Evolutionary conservation across 2,113 vertebrate species (phyloP).

Genomic region (Halcyon senegalensis): DNA sequence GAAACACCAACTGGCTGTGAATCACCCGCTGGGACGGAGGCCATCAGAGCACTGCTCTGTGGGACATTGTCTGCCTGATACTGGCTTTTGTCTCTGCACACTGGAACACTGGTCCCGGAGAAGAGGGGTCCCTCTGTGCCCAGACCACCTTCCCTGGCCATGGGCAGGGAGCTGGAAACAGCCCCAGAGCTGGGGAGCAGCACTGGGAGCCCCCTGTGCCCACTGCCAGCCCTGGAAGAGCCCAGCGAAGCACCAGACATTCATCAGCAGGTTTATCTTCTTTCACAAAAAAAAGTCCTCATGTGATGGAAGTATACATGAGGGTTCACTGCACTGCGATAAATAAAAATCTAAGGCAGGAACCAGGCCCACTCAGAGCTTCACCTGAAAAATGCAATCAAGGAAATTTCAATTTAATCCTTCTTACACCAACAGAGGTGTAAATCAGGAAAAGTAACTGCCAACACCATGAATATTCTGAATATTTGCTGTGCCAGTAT

Average conservation of each 20-base stretch:
- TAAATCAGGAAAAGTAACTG: not conserved
- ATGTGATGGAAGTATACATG: fast-evolving
- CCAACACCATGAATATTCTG: not conserved
- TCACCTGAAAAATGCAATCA: not conserved
- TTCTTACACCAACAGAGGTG: not conserved
- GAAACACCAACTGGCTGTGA: not conserved
- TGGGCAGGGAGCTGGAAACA: not conserved
- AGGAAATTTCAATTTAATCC: not conserved
- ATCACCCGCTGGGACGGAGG: not conserved
- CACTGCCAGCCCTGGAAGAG: not conserved
- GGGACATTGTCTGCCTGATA: not conserved
- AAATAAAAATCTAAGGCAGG: not conserved
- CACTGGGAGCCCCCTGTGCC: not conserved
- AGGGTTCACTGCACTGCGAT: fast-evolving
- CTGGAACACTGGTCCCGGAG: fast-evolving
- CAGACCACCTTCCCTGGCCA: fast-evolving
- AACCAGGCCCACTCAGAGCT: not conserved
- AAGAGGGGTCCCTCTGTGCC: not conserved
- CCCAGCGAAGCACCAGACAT: not conserved
- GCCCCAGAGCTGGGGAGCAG: not conserved
- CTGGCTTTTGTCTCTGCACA: not conserved
- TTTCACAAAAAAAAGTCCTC: not conserved
- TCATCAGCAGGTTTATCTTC: not conserved
- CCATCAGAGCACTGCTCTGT: not conserved
- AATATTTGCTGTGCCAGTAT: not conserved